Evolutionary conservation across 2,113 vertebrate species (phyloP).

Genomic region (Meles meles): DNA sequence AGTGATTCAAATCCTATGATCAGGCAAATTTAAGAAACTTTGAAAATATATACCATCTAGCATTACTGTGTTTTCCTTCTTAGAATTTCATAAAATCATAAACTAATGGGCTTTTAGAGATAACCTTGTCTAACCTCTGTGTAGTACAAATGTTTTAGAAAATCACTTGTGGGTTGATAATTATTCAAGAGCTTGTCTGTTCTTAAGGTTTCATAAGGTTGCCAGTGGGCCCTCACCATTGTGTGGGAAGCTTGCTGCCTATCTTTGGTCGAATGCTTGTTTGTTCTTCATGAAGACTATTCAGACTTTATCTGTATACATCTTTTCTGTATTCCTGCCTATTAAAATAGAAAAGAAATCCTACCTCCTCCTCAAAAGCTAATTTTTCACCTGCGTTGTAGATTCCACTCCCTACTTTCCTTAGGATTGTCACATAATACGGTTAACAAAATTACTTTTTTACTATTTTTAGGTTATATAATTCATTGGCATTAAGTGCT

Average conservation of each 20-base stretch:
- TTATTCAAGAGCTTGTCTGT: neutral
- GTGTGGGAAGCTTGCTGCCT: neutral
- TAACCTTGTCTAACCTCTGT: neutral
- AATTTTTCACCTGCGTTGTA: neutral
- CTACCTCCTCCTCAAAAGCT: neutral
- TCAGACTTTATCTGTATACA: neutral
- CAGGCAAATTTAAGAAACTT: neutral
- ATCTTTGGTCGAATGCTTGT: neutral
- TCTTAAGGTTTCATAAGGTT: neutral
- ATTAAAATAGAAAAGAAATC: neutral
- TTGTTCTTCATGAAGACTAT: neutral
- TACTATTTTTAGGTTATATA: neutral
- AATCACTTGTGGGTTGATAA: neutral
- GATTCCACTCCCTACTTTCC: neutral
- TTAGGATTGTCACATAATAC: conserved; percentile 14
- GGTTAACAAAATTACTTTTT: neutral
- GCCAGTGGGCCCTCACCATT: neutral
- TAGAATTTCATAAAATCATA: conserved; percentile 38
- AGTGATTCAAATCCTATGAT: neutral
- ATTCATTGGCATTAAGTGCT: neutral
- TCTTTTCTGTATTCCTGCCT: neutral
- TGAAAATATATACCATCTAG: neutral
- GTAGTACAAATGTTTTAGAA: neutral
- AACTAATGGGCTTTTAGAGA: neutral
- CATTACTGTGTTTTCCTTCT: neutral